Base-by-base conservation (phyloP, 30 jellyfish, hydroid and myxozoan species). In the Chironex yamaguchii region DNA sequence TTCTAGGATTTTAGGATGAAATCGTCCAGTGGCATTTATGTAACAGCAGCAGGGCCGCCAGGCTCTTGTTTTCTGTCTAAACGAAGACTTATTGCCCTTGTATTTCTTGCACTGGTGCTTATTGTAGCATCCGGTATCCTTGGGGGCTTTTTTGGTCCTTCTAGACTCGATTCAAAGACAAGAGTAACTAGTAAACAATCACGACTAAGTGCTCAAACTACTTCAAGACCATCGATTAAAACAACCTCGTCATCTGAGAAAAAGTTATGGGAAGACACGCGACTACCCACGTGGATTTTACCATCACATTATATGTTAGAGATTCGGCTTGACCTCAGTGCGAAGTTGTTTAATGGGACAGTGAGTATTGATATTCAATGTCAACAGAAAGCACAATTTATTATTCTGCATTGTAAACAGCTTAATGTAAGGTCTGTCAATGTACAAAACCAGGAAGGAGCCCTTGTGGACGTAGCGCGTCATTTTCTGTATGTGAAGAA, bases 241-340 rank as follows among this genome's bases (percentile, higher is more conserved):
- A 89, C 73, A 23, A 86, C 36, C 1, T 22, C 69, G 49, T 29
- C 34, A 26, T 33, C 66, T 71, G 29, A n/a, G 24, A 51, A 51
- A 11, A 36, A 76, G 29, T 89, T 80, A 26, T 91, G 95, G 97
- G 58, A 63, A 17, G 62, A 68, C 62, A 54, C 31, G 28, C 90
- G 98, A 1, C 80, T 95, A 32, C 98, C 98, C 2, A 64, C 86
- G 24, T 49, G 67, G 31, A 53, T 95, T 0, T 24, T 42, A 29
- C 99, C 99, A n/a, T 3, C 28, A 51, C 90, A 73, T 28, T 95
- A 95, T 29, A 72, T 76, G 49, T 6, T 95, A 20, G 72, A 73
- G 1, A 48, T 90, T 0, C 36, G 85, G 28, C 86, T 95, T 3
- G 73, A 88, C 51, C 76, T 89, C 90, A 53, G 91, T 14, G 62